Evolutionary conservation across 2,113 vertebrate genomes (phyloP).

Genomic region (Actenoides lindsayi): DNA sequence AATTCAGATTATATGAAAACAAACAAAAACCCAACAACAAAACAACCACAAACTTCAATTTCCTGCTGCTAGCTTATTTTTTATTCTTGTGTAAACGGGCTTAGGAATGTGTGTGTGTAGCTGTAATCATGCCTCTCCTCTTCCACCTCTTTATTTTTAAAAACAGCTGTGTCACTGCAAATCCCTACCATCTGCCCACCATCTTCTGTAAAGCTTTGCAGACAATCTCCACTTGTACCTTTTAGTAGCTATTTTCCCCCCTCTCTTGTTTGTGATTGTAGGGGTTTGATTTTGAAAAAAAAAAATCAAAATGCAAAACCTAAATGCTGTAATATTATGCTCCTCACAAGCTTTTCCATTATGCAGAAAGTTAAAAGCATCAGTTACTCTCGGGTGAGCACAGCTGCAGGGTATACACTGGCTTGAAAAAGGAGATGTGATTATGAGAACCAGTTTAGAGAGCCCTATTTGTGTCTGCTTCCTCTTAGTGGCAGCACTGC

Average conservation of each 20-base stretch:
- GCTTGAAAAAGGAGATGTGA: neutral
- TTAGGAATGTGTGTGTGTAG: constrained; percentile 18
- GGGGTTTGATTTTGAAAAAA: neutral
- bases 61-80: neutral
- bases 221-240: constrained; percentile 43
- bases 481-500: constrained; percentile 39
- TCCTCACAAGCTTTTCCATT: constrained; percentile 24
- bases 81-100: neutral
- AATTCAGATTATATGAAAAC: neutral
- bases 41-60: neutral
- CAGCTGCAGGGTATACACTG: constrained; percentile 5
- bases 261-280: neutral
- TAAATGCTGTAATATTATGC: neutral
- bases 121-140: constrained; percentile 19
- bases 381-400: constrained; percentile 2
- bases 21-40: neutral
- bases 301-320: neutral
- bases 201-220: constrained; percentile 1
- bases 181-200: constrained; percentile 56
- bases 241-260: neutral
- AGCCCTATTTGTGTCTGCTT: constrained; percentile 43
- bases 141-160: constrained; percentile 69
- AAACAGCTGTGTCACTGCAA: constrained; percentile 67
- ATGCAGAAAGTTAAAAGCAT: constrained; percentile 45
- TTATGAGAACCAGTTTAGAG: constrained; percentile 20